Evolutionary conservation across 2,113 vertebrate genomes (phyloP), one percentile per base, ranked within the genome.

Genomic region (Catharus bicknelli): DNA sequence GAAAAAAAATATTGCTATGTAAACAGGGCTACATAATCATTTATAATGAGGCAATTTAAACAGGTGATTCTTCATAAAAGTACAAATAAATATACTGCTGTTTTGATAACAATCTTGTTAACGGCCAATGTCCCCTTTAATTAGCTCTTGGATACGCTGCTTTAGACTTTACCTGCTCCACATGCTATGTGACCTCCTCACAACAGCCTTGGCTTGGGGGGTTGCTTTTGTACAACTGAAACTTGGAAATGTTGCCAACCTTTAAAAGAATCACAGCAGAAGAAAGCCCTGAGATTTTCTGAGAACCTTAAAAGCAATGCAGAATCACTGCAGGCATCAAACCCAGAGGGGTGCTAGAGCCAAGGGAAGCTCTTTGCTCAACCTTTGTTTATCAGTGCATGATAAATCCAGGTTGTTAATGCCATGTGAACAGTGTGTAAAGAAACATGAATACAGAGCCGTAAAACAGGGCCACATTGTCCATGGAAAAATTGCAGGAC

Each of bases 31-130:
- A 80, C 83, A 85, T 74, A 74, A 62, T 83, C 0, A 53, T 73
- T 83, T 88, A 54, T 63, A 91, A 86, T 62, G 25, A 93, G 43
- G 43, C 51, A 64, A 66, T 63, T 90, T 63, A 67, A 77, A 62
- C 34, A 51, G 51, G 40, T 69, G 8, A 77, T 91, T 88, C 57
- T 90, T 76, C 62, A 58, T 67, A n/a, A 66, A 90, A 80, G 42
- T 36, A 50, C 42, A 83, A 76, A 80, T 85, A 88, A 67, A 34
- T 91, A 84, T 80, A 77, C 21, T 38, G 42, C 32, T 83, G 12
- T 86, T 95, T 94, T 91, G 79, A 77, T 57, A 86, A 72, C 19
- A 38, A 47, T n/a, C 34, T 90, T 11, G 14, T 73, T 86, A 95
- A 74, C 53, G 30, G 59, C 63, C 55, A 88, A 47, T 0, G 21